A percentile compares a stretch with the other conserved stretches of the same genome.
These are phyloP conservation scores for Noctua fimbriata DNA, from an alignment of 2,888 invertebrate genomes.

Conservation along the genomic window DNA sequence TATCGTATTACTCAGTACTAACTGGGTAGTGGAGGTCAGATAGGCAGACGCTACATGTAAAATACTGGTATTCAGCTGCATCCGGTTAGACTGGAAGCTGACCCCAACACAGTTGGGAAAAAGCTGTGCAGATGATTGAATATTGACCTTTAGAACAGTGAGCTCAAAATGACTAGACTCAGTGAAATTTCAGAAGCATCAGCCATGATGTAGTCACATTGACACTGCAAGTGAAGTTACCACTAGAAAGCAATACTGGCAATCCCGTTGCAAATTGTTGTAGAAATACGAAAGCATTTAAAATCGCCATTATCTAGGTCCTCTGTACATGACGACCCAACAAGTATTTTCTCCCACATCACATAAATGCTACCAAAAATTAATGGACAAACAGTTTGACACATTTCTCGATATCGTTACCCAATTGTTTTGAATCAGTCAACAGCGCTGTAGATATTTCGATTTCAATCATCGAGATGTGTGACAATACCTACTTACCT, in stretches of 20 bases:
- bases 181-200: no score
- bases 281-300: not conserved
- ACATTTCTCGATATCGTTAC: not conserved
- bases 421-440: constrained; percentile 4
- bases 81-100: no score
- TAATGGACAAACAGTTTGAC: not conserved
- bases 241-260: not conserved
- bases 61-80: no score
- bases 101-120: no score
- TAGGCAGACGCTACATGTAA: no score
- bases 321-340: not conserved
- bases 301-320: not conserved
- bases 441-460: constrained; percentile 4
- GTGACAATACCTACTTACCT: not conserved
- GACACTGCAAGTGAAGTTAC: no score
- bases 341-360: not conserved
- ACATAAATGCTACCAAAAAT: not conserved
- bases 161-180: no score
- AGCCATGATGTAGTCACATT: no score
- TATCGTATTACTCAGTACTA: no score
- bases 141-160: no score
- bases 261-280: not conserved
- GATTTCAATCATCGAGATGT: not conserved
- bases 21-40: no score
- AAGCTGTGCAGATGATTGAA: no score